These are phyloP conservation scores for Melierax canorus DNA, from an alignment of 2,113 vertebrate species.

Conservation along the genomic window DNA sequence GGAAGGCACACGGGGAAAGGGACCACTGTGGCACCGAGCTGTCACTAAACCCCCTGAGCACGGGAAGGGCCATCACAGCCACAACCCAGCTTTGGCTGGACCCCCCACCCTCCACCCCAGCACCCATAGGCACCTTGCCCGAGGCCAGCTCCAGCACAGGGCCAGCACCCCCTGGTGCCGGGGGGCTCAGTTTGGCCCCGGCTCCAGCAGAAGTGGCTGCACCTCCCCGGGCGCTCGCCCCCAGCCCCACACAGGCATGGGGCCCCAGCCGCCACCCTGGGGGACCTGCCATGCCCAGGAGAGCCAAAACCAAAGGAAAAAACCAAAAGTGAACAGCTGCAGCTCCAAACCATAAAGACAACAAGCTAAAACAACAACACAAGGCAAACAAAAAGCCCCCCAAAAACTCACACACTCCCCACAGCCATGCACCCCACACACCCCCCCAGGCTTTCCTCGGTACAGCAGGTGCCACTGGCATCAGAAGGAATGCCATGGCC, in stretches of 20 bases:
- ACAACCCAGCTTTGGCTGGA: background rate
- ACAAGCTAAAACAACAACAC: background rate
- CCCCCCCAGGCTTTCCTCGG: background rate
- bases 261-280: background rate
- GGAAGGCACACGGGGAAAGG: background rate
- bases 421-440: no score
- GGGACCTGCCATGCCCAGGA: accelerated
- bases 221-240: accelerated
- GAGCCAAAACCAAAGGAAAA: background rate
- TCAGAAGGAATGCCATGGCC: accelerated
- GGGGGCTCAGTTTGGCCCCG: background rate
- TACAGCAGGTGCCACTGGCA: accelerated
- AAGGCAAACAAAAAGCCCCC: background rate
- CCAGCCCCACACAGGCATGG: background rate
- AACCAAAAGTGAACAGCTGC: accelerated
- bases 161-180: background rate
- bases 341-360: background rate
- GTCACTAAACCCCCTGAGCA: background rate
- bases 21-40: background rate
- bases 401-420: background rate
- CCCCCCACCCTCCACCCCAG: background rate
- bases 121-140: background rate
- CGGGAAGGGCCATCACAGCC: no score
- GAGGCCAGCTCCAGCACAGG: background rate
- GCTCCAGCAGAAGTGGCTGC: background rate